Evolutionary conservation across 2,797 vertebrate genomes (phyloP).

Genomic region (Salmo trutta): DNA sequence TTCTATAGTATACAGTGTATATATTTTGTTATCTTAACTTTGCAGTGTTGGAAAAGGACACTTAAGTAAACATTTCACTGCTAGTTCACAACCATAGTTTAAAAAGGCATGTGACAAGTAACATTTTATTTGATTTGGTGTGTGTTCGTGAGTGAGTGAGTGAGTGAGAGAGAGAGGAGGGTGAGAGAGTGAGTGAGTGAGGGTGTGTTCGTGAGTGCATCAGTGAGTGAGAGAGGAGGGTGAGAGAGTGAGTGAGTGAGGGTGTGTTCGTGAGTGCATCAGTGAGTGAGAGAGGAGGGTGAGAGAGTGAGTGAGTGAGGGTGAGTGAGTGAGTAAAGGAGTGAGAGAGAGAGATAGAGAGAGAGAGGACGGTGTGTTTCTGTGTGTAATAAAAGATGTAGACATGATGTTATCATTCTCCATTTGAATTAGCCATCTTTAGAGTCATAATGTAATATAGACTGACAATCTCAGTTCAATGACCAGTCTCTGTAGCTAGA

Average conservation of each 20-base stretch:
- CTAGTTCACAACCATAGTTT: too few relatives aligned
- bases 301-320: not conserved
- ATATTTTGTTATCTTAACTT: too few relatives aligned
- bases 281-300: not conserved
- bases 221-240: not conserved
- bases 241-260: slow-evolving; percentile 20
- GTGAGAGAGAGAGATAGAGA: too few relatives aligned
- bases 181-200: not conserved
- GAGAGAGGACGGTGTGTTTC: not conserved
- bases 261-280: not conserved
- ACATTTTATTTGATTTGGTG: not conserved
- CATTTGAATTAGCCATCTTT: not conserved
- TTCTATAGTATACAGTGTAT: too few relatives aligned
- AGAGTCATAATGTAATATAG: not conserved
- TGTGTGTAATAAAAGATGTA: not conserved
- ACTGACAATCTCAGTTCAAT: not conserved
- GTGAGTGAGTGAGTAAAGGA: not conserved
- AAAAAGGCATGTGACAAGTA: too few relatives aligned
- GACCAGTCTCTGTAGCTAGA: not conserved
- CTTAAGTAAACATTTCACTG: too few relatives aligned
- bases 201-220: slow-evolving; percentile 23
- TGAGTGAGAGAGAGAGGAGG: slow-evolving; percentile 2
- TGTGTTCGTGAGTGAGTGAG: slow-evolving; percentile 29
- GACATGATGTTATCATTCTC: not conserved
- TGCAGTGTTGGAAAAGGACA: too few relatives aligned